Evolutionary conservation across 2,888 invertebrate genomes (phyloP).

Genomic region (Thumatha senex): DNA sequence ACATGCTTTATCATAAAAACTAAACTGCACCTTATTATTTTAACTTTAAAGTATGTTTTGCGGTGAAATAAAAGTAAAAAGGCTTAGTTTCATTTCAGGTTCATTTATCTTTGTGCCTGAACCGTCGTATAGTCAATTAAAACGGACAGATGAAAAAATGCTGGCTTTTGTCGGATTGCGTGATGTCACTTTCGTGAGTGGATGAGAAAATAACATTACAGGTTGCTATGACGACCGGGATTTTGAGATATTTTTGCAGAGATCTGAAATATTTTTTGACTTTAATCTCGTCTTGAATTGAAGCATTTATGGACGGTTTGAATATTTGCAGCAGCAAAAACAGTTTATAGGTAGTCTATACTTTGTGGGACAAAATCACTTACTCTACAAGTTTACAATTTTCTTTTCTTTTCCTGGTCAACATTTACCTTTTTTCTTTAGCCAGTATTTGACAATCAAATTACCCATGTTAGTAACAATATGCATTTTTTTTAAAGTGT

Average conservation of each 20-base stretch:
- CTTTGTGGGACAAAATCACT: no score
- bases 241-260: neutral
- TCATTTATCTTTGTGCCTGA: slow-evolving; percentile 46
- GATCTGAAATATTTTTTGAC: neutral
- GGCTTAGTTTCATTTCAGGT: slow-evolving; percentile 37
- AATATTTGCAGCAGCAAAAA: neutral
- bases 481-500: no score
- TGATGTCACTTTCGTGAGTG: slow-evolving; percentile 19
- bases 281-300: no score
- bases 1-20: slow-evolving; percentile 31
- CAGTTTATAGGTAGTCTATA: no score
- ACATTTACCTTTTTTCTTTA: no score
- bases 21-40: slow-evolving; percentile 30
- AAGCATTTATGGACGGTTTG: neutral
- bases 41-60: slow-evolving; percentile 28
- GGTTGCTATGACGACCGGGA: slow-evolving; percentile 7
- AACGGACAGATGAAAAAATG: slow-evolving; percentile 28
- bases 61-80: slow-evolving; percentile 17
- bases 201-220: slow-evolving; percentile 21
- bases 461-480: no score
- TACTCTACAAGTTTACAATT: no score
- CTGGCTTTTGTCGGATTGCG: slow-evolving; percentile 24
- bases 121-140: slow-evolving; percentile 44
- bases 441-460: no score
- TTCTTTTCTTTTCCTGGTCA: no score